These are phyloP conservation scores for Melopsittacus undulatus DNA, from an alignment of 2,797 vertebrate species.

Conservation along the genomic window DNA sequence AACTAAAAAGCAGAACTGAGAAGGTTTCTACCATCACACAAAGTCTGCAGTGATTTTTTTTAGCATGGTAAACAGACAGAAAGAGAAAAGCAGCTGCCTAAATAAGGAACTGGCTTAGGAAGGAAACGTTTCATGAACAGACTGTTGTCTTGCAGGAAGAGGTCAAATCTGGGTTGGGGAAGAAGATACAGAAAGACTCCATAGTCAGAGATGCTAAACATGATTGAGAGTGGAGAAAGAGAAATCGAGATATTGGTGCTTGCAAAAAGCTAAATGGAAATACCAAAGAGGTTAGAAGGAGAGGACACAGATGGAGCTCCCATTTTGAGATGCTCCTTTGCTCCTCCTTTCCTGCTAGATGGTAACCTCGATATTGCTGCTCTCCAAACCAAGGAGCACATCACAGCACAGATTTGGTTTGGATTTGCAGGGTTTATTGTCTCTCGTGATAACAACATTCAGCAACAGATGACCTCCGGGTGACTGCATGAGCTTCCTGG, in stretches of 20 bases:
- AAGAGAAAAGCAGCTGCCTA: constrained; percentile 18
- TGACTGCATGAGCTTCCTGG: not conserved
- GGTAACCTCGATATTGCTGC: rapidly evolving
- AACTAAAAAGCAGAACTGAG: constrained; percentile 14
- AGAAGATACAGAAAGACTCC: not conserved
- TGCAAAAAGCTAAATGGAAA: not conserved
- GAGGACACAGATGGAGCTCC: not conserved
- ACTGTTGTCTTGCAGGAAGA: not conserved
- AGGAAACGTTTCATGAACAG: not conserved
- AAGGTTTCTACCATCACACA: not conserved
- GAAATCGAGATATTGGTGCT: not conserved
- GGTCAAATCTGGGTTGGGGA: not conserved
- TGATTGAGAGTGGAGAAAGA: not conserved
- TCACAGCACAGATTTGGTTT: not conserved
- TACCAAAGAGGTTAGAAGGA: not conserved
- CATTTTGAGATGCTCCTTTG: not conserved
- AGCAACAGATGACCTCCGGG: rapidly evolving
- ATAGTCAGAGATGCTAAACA: not conserved
- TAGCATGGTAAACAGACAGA: not conserved
- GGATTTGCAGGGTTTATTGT: not conserved
- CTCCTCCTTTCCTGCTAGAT: not conserved
- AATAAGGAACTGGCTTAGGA: constrained; percentile 11
- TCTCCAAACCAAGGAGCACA: not conserved
- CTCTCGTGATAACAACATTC: rapidly evolving
- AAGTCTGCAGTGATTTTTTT: not conserved